Conservation (phyloP, 1,140 invertebrate species). For the Trichogramma pretiosum region DNA sequence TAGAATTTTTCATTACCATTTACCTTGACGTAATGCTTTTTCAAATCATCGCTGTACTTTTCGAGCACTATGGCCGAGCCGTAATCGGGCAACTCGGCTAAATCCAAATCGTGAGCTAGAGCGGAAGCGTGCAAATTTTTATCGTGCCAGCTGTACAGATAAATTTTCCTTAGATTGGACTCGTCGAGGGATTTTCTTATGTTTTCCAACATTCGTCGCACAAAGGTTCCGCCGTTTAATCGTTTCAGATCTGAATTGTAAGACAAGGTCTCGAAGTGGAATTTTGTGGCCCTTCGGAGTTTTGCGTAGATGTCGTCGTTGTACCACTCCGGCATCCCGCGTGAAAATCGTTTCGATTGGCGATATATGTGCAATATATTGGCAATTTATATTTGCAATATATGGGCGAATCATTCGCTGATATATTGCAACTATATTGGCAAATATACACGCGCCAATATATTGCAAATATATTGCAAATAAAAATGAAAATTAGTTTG, state of each 20-base stretch:
- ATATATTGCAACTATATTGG: too few relatives aligned
- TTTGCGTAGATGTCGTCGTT: background rate
- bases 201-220: constrained; percentile 1
- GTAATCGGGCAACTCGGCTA: background rate
- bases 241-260: background rate
- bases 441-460: too few relatives aligned
- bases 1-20: background rate
- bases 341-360: too few relatives aligned
- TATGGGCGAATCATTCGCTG: too few relatives aligned
- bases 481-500: too few relatives aligned
- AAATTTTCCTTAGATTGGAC: constrained; percentile 1
- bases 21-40: constrained; percentile 2
- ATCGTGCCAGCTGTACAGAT: constrained; percentile 3
- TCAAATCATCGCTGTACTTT: background rate
- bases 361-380: too few relatives aligned
- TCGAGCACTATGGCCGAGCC: background rate
- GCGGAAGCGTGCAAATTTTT: constrained; percentile 3
- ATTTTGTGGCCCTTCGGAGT: background rate
- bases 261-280: background rate
- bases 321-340: constrained; percentile 2
- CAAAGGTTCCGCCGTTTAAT: background rate
- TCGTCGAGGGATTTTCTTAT: background rate
- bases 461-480: too few relatives aligned
- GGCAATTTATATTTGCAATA: too few relatives aligned
- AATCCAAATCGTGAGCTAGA: background rate